These are phyloP conservation scores for Lacerta agilis DNA, from an alignment of 2,797 vertebrate species.

Conservation along the genomic window DNA sequence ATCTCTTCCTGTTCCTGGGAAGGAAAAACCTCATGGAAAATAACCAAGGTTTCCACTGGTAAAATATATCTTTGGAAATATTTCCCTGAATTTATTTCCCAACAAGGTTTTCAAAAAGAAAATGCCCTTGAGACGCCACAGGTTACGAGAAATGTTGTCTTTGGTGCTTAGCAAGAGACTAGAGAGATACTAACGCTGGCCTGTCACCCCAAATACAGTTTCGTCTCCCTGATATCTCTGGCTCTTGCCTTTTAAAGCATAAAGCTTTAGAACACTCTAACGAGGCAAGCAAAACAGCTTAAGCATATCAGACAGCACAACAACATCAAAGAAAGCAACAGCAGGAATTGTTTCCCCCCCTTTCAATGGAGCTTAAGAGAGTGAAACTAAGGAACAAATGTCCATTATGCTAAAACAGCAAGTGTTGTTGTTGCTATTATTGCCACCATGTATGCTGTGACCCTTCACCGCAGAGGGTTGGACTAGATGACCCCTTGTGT, in stretches of 20 bases:
- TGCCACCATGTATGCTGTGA: no score
- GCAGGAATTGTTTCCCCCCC: neutral
- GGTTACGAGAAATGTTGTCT: neutral
- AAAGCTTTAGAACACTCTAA: neutral
- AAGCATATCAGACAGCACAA: neutral
- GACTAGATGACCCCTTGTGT: no score
- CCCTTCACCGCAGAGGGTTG: no score
- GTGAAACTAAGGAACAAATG: neutral
- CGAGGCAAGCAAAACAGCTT: neutral
- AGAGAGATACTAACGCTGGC: neutral
- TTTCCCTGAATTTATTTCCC: neutral
- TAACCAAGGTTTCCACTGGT: neutral
- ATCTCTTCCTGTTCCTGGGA: neutral
- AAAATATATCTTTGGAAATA: neutral
- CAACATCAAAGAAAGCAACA: neutral
- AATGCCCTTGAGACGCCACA: neutral
- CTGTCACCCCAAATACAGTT: neutral
- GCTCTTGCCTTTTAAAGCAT: neutral
- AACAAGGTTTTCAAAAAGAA: neutral
- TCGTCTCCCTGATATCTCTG: neutral
- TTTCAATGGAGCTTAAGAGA: neutral
- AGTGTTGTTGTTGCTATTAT: neutral
- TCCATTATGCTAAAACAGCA: neutral
- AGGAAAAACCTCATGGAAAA: neutral
- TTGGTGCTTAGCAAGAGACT: neutral